Evolutionary conservation across 1,140 invertebrate genomes (phyloP), one percentile per base, ranked within the genome.

Genomic region (Saxidomus purpurata): DNA sequence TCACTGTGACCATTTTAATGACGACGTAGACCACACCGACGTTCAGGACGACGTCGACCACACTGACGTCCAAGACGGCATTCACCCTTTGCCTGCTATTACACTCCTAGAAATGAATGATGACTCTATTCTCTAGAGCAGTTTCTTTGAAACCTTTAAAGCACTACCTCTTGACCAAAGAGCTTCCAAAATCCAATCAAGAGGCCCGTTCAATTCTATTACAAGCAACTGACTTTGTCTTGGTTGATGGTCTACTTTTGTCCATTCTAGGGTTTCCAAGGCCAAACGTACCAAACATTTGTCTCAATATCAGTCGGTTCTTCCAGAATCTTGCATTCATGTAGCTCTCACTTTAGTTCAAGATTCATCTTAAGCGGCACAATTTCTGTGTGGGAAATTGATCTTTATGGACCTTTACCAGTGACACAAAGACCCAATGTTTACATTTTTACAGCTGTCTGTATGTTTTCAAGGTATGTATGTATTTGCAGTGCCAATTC

Each of bases 371-470:
- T 17, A 87, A 34, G 89, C 55, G n/a, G 89, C 49, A 25, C 84
- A 90, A 69, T 76, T 47, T 76, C 71, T 3, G 71, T 76, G 4
- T 76, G 43, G 71, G 11, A 76, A 28, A n/a, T 47, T 76, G 71
- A 76, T 47, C 28, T 40, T 2, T 76, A 76, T 40, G 43, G 90
- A 47, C 87, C 83, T 17, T 71, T 90, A 11, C 87, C 89, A 9
- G 22, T 83, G 15, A 89, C 87, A 25, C n/a, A 40, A 15, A 47
- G 67, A 69, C 87, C 86, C 0, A 61, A 90, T 88, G 34, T 69
- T 25, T 92, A 90, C 55, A 55, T 89, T 28, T 92, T 92, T 36
- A 92, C 90, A 38, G 89, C 87, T 11, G 25, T 84, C 8, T 81
- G 84, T 55, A 84, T 90, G 89, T 89, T 89, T 67, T 82, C 61